Base-by-base conservation (phyloP, 1,140 invertebrate species). In the Heliconius nattereri region DNA sequence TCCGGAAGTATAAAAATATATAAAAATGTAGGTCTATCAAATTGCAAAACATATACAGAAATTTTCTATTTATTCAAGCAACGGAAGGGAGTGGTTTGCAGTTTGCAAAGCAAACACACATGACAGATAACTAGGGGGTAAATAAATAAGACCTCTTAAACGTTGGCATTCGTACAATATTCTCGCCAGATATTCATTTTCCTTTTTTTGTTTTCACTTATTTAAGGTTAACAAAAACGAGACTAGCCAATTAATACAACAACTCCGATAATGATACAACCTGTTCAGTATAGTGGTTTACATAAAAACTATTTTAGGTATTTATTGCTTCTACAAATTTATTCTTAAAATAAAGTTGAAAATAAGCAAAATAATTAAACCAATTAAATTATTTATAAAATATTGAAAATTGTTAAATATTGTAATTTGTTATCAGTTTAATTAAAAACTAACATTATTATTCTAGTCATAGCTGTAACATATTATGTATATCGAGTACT, bases 71-170 rank as follows among this genome's bases (percentile, higher is more conserved):
- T 45, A 57, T 76, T 70, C 60, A 49, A 72, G 70, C 29, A 75
- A 79, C 70, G 76, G 73, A 83, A 83, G 74, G 84, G 85, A 81
- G 82, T 78, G 88, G 83, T 83, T 82, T 76, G 80, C 79, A 78
- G 80, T 81, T 81, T 81, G 80, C 78, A 76, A 23, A 76, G 70
- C 75, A 81, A 80, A 85, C 76, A 80, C 75, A 23, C 75, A 78
- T 76, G 83, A 23, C 82, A 81, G 88, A 89, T 84, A 84, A 75
- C 78, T 45, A 23, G 66, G 60, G 54, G 57, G 52, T 77, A 72
- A 78, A 70, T 71, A 66, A 81, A 81, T 72, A 79, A 52, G 49
- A 57, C 40, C 54, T 73, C 40, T 54, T 70, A 81, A 66, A 78
- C 72, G 23, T 70, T 49, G 7, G 60, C n/a, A 45, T 71, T 70